Evolutionary conservation across 2,888 invertebrate species (phyloP).

Genomic region (Liopterus haemorrhoidalis): DNA sequence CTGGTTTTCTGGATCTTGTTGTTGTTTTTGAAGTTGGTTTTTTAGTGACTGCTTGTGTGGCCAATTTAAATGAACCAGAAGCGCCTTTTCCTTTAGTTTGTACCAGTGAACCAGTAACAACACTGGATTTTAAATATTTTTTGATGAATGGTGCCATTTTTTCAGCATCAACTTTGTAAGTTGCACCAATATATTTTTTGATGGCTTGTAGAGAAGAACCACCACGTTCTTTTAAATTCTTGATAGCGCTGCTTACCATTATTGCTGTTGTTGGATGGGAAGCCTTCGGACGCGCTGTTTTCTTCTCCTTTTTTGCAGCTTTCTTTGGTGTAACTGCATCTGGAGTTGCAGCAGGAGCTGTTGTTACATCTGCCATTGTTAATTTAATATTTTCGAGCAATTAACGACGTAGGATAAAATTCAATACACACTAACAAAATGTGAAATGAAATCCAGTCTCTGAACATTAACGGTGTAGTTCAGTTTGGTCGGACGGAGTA

Average conservation of each 20-base stretch:
- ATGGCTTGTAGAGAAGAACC: conserved; percentile 56
- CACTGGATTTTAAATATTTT: conserved; percentile 53
- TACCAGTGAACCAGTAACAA: conserved; percentile 50
- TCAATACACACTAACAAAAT: no score
- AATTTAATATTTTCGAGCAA: not conserved
- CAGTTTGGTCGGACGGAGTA: conserved; percentile 14
- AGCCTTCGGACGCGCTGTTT: conserved; percentile 39
- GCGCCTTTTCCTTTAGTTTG: conserved; percentile 55
- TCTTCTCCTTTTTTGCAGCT: conserved; percentile 34
- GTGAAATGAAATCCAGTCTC: no score
- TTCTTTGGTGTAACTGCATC: conserved; percentile 12
- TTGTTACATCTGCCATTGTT: conserved; percentile 13
- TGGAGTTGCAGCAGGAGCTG: conserved; percentile 8
- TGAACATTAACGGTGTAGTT: conserved; percentile 7
- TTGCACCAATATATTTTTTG: conserved; percentile 57
- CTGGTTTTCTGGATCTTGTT: conserved; percentile 28
- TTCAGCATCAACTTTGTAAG: conserved; percentile 55
- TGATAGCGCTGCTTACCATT: conserved; percentile 56
- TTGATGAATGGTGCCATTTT: conserved; percentile 55
- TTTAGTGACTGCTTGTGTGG: conserved; percentile 32
- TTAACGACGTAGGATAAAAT: not conserved
- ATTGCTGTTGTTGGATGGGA: conserved; percentile 49
- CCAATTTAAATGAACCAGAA: conserved; percentile 48
- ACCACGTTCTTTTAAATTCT: conserved; percentile 50
- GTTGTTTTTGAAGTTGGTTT: conserved; percentile 20